Conservation (phyloP, 2,113 vertebrate species). For the Microtus oregoni region DNA sequence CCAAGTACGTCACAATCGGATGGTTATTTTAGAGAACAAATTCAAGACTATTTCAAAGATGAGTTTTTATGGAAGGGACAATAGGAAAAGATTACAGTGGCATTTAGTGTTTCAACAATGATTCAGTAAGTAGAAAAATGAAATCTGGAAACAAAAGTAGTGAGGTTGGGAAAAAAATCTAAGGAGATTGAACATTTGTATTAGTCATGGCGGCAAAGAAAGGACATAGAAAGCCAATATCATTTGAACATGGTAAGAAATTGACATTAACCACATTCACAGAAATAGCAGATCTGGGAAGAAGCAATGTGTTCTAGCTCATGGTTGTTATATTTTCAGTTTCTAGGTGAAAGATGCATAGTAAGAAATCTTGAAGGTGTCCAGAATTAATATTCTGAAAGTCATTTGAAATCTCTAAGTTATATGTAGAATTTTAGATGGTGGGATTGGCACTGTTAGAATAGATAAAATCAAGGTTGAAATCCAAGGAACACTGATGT, state of each 20-base stretch:
- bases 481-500: not conserved
- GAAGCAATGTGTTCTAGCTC: not conserved
- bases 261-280: not conserved
- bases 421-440: not conserved
- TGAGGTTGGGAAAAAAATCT: not conserved
- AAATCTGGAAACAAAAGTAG: not conserved
- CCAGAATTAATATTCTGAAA: not conserved
- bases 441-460: not conserved
- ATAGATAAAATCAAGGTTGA: not conserved
- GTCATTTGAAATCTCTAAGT: not conserved
- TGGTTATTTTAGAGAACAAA: constrained; percentile 10
- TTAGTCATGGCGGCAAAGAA: not conserved
- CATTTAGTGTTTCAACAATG: not conserved
- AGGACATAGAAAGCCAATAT: not conserved
- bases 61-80: not conserved
- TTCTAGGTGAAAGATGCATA: not conserved
- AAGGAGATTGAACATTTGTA: not conserved
- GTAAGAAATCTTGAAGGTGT: not conserved
- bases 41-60: not conserved
- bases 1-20: not conserved
- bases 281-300: not conserved
- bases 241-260: not conserved
- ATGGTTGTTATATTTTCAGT: not conserved
- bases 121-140: not conserved
- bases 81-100: not conserved